phyloP scores from a whole-genome alignment of 2,113 vertebrate genomes.

The Platichthys flesus region DNA sequence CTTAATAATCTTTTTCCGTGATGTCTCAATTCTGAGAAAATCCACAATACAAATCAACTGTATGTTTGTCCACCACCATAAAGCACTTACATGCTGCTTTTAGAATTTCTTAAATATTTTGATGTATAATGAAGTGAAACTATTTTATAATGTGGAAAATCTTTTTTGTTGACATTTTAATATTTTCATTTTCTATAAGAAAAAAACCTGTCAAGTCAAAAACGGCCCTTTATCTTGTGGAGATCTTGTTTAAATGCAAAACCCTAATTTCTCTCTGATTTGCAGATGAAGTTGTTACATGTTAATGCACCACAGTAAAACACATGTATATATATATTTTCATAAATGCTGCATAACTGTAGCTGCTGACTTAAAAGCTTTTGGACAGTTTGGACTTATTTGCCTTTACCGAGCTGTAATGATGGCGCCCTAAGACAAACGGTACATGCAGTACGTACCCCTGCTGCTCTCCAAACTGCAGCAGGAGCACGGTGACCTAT shows the following conservation, averaged over 20 bases:
- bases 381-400: constrained; percentile 28
- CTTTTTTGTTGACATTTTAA: too few relatives aligned
- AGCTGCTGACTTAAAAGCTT: constrained; percentile 17
- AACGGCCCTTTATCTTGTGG: too few relatives aligned
- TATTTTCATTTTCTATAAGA: too few relatives aligned
- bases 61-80: not conserved
- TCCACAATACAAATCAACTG: not conserved
- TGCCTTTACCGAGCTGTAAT: constrained; percentile 28
- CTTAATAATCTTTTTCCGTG: too few relatives aligned
- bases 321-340: not conserved
- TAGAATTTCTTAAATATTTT: not conserved
- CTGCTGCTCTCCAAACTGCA: constrained; percentile 34
- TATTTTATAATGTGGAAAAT: not conserved
- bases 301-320: not conserved
- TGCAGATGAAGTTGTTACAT: not conserved
- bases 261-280: not conserved
- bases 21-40: too few relatives aligned
- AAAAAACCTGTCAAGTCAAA: too few relatives aligned
- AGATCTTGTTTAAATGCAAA: too few relatives aligned
- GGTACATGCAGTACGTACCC: not conserved
- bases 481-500: constrained; percentile 44
- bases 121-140: not conserved
- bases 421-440: constrained; percentile 34
- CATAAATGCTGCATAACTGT: constrained; percentile 18
- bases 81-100: not conserved